Evolutionary conservation across 2,113 vertebrate species (phyloP), one percentile per base, ranked within the genome.

Genomic region (Columbina picui): DNA sequence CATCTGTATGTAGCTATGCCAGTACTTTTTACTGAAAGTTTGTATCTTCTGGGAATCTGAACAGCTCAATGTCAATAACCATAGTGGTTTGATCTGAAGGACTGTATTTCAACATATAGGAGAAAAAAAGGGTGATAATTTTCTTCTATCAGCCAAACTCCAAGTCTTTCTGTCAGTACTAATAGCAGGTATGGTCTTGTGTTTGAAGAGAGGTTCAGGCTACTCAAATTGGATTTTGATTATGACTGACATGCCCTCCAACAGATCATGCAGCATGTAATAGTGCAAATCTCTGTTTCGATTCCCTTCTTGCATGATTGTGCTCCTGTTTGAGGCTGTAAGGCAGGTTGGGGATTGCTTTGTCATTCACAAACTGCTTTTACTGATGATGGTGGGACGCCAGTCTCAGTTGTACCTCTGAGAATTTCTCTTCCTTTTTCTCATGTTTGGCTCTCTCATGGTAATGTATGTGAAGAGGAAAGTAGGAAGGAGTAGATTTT

Each of bases 1-100:
- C 88, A 52, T 90, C 80, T 89, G 34, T 90, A 55, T 78, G 88
- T 81, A 84, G 59, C 47, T 60, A 20, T 60, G 82, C 52, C 87
- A 77, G 75, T 22, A 22, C 18, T 41, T 75, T 80, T 70, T 21
- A 14, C 5, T 84, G 74, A 80, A 89, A 45, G n/a, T 34, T 84
- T 3, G 4, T 81, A 43, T 81, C 36, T 56, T 73, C 90, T 67
- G 25, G 39, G 80, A 67, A 43, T 84, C 68, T 29, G 36, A 81
- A 60, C 38, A 61, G 45, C 5, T 64, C 70, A 36, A 19, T 45
- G 88, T 60, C 93, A 57, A 78, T 89, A 84, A 49, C 12, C 17
- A 3, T 20, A 12, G 6, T 34, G 52, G 60, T 71, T 95, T 80
- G n/a, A 85, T 64, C 74, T 83, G 55, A 55, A 83, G 45, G 45